Evolutionary conservation across 2,797 vertebrate species (phyloP), one percentile per base, ranked within the genome.

Genomic region (Anableps anableps): DNA sequence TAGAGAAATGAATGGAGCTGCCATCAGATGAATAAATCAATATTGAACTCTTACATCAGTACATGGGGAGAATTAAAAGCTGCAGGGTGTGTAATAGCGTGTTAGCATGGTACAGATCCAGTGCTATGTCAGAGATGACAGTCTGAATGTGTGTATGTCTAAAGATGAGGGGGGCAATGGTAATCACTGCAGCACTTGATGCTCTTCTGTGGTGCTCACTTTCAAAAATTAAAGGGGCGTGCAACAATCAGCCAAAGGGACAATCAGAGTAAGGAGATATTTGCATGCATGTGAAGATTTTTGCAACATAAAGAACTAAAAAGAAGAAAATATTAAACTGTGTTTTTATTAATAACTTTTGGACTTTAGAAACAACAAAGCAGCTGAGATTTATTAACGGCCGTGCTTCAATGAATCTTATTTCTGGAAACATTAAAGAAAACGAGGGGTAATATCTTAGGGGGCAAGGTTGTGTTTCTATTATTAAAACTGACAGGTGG

Each of bases 1-100:
- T 88, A 93, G 77, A 87, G 80, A 85, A 91, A 92, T 84, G 62
- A 93, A 84, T 84, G 88, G 79, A 76, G 86, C 78, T 72, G 47
- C 70, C 81, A 80, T 82, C 73, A 78, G 82, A 21, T 6, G 26
- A 64, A 60, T 26, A 79, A 86, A 92, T 94, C 92, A 88, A 92
- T 92, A 85, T 89, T 90, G 91, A 87, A 90, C 70, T 83, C 81
- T 76, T 80, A 75, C 78, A 62, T 75, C 36, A 17, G 71, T 64
- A 75, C 79, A 83, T 50, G n/a, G 41, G 43, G 50, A 78, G 77
- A 84, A 88, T 89, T 84, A 72, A 84, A 87, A 86, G 72, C 80
- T 38, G 74, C 62, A 77, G 64, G 76, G 72, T 84, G 88, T 53
- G 51, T 90, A 80, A 86, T 75, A 79, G 73, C 5, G 43, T 84